Percentiles rank a stretch among this genome's conserved stretches.
phyloP scores from a whole-genome alignment of 2,113 vertebrate species.

The Oryzias javanicus region DNA sequence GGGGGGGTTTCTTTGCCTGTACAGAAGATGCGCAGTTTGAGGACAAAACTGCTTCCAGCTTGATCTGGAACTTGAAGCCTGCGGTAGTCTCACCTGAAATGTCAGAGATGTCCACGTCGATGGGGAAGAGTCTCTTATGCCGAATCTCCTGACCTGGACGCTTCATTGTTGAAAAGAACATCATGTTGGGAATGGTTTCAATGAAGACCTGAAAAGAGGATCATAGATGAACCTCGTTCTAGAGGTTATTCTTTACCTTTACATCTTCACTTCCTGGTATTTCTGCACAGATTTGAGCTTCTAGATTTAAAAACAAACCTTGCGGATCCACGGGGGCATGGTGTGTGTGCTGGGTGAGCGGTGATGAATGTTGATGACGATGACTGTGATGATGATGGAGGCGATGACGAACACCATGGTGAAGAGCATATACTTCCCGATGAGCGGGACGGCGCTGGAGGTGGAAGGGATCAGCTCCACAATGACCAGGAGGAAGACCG shows the following conservation, averaged over 20 bases:
- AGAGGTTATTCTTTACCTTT: too few relatives aligned
- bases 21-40: not conserved
- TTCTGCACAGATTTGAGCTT: not conserved
- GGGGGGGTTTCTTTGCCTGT: slow-evolving; percentile 85
- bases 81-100: slow-evolving; percentile 85
- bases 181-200: slow-evolving; percentile 94
- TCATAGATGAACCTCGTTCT: too few relatives aligned
- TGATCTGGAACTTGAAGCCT: not conserved
- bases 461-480: slow-evolving; percentile 98
- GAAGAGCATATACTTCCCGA: slow-evolving; percentile 98
- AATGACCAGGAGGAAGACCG: slow-evolving; percentile 96
- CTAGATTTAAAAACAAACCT: slow-evolving; percentile 71
- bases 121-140: slow-evolving; percentile 82
- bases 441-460: slow-evolving; percentile 93
- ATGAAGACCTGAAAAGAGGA: slow-evolving; percentile 86
- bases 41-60: not conserved
- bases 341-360: slow-evolving; percentile 95
- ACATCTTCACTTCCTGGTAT: too few relatives aligned
- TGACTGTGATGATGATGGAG: slow-evolving; percentile 96
- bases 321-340: slow-evolving; percentile 95
- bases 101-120: slow-evolving; percentile 95
- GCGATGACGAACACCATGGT: slow-evolving; percentile 98
- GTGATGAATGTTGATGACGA: slow-evolving; percentile 97
- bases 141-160: slow-evolving; percentile 88
- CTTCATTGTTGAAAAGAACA: slow-evolving; percentile 99